phyloP scores from a whole-genome alignment of 2,113 vertebrate genomes.

The Phodopus roborovskii region DNA sequence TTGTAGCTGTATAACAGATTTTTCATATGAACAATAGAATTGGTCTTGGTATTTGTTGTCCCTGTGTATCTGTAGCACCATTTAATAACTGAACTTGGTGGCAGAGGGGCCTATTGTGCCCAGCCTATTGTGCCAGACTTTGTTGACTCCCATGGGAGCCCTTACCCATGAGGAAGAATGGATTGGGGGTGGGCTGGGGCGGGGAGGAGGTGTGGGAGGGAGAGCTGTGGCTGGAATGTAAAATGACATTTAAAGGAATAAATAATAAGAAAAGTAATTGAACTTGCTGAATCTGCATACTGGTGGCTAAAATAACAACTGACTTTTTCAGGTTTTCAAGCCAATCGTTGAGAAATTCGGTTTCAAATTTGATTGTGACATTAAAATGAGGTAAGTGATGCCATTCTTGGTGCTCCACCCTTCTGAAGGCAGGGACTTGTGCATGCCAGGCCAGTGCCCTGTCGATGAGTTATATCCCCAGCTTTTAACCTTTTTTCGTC shows the following conservation, averaged over 20 bases:
- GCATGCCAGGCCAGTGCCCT: neutral
- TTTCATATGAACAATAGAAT: constrained; percentile 34
- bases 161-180: too few species aligned
- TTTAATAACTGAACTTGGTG: neutral
- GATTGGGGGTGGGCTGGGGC: too few species aligned
- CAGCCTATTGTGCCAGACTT: too few species aligned
- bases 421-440: neutral
- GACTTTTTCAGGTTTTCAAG: constrained; percentile 94
- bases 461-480: too few species aligned
- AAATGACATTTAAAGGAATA: too few species aligned
- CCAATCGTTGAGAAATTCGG: constrained; percentile 95
- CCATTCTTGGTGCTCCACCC: neutral
- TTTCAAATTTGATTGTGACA: constrained; percentile 93
- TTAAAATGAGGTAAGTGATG: constrained; percentile 92
- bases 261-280: neutral
- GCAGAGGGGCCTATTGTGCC: too few species aligned
- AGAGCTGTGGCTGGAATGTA: too few species aligned
- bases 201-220: too few species aligned
- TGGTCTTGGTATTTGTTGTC: neutral
- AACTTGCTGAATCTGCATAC: neutral
- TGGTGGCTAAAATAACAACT: constrained; percentile 54
- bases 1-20: neutral
- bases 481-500: neutral
- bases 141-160: too few species aligned
- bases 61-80: neutral